Evolutionary conservation across 1,140 invertebrate species (phyloP).

Genomic region (Wiebesia pumilae): DNA sequence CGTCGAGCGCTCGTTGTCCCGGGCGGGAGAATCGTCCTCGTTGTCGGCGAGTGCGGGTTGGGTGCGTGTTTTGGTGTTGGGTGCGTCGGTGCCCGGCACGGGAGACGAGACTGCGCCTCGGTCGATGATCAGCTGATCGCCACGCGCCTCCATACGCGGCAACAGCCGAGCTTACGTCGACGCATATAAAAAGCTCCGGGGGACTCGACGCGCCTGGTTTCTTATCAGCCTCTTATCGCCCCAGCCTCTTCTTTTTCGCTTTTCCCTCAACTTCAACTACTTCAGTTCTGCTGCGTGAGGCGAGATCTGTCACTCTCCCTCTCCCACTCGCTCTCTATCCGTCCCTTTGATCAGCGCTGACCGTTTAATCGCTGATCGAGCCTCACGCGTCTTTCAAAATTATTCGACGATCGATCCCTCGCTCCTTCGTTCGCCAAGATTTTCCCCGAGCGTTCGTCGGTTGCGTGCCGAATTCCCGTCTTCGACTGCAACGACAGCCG

Average conservation of each 20-base stretch:
- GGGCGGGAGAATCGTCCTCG: too few relatives aligned
- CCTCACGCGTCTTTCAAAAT: neutral
- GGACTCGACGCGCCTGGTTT: neutral
- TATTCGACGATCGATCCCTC: neutral
- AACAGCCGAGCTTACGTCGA: constrained; percentile 53
- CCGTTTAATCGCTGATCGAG: neutral
- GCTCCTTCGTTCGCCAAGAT: neutral
- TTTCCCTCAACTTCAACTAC: neutral
- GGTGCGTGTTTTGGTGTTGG: constrained; percentile 23
- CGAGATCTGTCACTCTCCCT: neutral
- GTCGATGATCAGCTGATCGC: constrained; percentile 70
- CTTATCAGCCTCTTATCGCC: neutral
- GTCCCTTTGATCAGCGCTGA: neutral
- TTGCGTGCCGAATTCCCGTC: neutral
- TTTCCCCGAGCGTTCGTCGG: neutral
- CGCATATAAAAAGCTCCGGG: constrained; percentile 4
- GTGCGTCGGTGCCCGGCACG: constrained; percentile 40
- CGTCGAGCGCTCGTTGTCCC: too few relatives aligned
- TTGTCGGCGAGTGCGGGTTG: constrained; percentile 13
- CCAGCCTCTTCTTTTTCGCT: neutral
- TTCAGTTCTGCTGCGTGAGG: neutral
- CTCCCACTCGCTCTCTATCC: neutral
- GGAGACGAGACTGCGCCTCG: neutral
- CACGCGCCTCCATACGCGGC: constrained; percentile 60
- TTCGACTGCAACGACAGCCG: too few relatives aligned